Evolutionary conservation across 2,797 vertebrate species (phyloP), one percentile per base, ranked within the genome.

Genomic region (Pangasius larnaudii): DNA sequence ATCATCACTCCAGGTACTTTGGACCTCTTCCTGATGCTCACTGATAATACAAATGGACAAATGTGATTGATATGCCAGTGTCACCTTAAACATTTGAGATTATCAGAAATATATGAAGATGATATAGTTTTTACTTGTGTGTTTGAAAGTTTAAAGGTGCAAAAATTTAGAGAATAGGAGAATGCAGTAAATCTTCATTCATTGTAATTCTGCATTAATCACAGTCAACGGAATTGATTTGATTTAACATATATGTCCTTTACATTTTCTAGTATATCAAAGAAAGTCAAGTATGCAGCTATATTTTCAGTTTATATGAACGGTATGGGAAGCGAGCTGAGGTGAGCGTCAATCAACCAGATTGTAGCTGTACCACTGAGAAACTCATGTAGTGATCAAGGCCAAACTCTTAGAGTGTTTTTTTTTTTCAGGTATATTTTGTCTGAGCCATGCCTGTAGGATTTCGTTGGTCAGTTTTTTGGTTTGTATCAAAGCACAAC

Each of bases 1-100:
- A 98, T 93, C 88, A 94, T 93, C 63, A 98, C 97, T 30, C 97
- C 97, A 0, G 96, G 96, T 63, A 97, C 83, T 30, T 72, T 92
- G 24, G 97, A 97, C 91, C 89, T 97, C 93, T 94, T 97, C 91
- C 87, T 95, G 67, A 95, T 95, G 80, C 78, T 93, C 89, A 95
- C 93, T 91, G 89, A 91, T 88, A 22, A 90, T 95, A 87, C 58
- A 59, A 74, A 71, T 33, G 36, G 8, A 71, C 61, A 65, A 72
- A 85, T n/a, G 89, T 53, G 74, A 63, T 2, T 63, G 22, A 7
- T n/a, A n/a, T 78, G 6, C 14, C 6, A 56, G n/a, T 78, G n/a
- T 33, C 16, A 78, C 16, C n/a, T 22, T 39, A 19, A 51, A 1
- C 14, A 19, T 2, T 78, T 0, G 0, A 49, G 9, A 24, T 7